phyloP scores from a whole-genome alignment of 2,113 vertebrate species.

The Paracanthobrama guichenoti region DNA sequence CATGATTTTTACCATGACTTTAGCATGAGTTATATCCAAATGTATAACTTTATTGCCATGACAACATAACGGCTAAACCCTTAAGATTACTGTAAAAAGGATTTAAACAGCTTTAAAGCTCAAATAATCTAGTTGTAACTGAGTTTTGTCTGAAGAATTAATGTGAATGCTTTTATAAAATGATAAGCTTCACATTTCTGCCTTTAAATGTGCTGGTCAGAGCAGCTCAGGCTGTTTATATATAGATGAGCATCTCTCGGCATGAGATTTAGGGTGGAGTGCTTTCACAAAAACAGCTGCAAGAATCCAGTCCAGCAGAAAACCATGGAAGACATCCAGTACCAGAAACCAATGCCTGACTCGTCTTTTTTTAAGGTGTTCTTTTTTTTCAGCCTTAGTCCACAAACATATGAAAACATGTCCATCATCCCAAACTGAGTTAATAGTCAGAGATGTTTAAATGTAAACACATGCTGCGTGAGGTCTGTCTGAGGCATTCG shows the following conservation, averaged over 20 bases:
- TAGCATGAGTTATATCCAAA: no score
- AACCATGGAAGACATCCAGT: constrained; percentile 41
- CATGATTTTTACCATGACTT: no score
- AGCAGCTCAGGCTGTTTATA: neutral
- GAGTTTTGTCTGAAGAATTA: neutral
- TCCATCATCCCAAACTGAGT: neutral
- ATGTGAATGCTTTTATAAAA: neutral
- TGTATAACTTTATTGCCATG: no score
- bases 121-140: neutral
- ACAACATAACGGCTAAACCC: no score
- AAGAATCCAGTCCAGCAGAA: constrained; percentile 24
- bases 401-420: constrained; percentile 19
- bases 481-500: constrained; percentile 38
- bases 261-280: constrained; percentile 28
- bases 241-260: constrained; percentile 15
- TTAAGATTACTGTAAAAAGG: neutral
- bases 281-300: constrained; percentile 46
- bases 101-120: neutral
- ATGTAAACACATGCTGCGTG: constrained; percentile 45
- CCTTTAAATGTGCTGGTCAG: neutral
- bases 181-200: neutral
- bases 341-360: constrained; percentile 43
- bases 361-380: constrained; percentile 20
- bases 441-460: neutral
- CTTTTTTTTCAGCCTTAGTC: neutral